Percentiles rank a stretch among this genome's conserved stretches.
phyloP scores from a whole-genome alignment of 2,113 vertebrate genomes.

The Elaphurus davidianus region DNA sequence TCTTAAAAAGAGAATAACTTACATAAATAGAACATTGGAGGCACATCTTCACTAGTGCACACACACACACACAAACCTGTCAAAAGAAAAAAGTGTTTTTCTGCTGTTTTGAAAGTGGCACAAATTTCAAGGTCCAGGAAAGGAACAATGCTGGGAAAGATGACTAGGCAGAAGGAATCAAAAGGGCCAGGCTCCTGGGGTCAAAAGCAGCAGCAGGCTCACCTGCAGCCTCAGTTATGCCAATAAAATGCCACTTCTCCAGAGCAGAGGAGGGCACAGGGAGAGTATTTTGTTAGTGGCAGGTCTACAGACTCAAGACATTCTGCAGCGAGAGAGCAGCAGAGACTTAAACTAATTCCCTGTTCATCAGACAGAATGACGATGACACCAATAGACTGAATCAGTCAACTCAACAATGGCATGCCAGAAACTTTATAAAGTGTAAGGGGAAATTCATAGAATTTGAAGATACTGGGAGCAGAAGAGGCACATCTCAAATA shows the following conservation, averaged over 20 bases:
- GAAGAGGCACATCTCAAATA: not conserved
- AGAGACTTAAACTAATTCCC: not conserved
- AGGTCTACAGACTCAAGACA: not conserved
- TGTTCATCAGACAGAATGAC: not conserved
- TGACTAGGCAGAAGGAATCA: not conserved
- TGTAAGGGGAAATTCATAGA: not conserved
- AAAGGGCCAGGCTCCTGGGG: not conserved
- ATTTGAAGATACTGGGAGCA: not conserved
- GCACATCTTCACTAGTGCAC: not conserved
- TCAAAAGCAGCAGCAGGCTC: not conserved
- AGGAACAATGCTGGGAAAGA: not conserved
- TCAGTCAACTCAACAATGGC: not conserved
- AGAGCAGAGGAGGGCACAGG: not conserved
- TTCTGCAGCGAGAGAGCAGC: not conserved
- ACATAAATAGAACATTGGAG: not conserved
- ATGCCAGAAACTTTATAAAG: not conserved
- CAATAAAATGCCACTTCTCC: not conserved
- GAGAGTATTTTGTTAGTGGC: not conserved
- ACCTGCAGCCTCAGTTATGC: not conserved
- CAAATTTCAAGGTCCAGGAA: not conserved
- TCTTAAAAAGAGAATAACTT: not conserved
- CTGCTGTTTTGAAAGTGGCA: not conserved
- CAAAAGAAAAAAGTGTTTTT: not conserved
- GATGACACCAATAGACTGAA: too few relatives aligned
- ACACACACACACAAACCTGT: not conserved